A percentile compares a stretch with the other conserved stretches of the same genome.
phyloP scores from a whole-genome alignment of 2,113 vertebrate genomes.

The Pungitius pungitius region DNA sequence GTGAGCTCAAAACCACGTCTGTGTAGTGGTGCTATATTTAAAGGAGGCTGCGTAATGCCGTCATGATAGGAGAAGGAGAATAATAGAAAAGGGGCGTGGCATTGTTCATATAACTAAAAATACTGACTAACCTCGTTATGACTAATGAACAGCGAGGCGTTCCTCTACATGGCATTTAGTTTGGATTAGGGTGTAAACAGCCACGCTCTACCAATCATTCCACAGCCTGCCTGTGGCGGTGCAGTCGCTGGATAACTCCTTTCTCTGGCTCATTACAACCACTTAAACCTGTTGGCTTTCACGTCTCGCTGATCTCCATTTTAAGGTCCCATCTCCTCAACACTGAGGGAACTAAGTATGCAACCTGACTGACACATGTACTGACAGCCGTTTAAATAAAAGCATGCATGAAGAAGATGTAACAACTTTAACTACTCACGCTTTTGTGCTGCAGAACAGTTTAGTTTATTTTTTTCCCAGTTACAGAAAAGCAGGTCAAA shows the following conservation, averaged over 20 bases:
- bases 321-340: background rate
- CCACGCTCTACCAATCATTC: conserved; percentile 28
- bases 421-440: background rate
- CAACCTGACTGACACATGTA: background rate
- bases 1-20: background rate
- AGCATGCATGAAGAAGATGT: background rate
- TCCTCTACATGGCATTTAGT: conserved; percentile 21
- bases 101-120: background rate
- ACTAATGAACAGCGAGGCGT: conserved; percentile 37
- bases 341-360: background rate
- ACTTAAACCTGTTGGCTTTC: too few species aligned
- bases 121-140: background rate
- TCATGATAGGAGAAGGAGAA: background rate
- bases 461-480: background rate
- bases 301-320: background rate
- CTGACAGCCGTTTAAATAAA: background rate
- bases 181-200: conserved; percentile 42
- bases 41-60: background rate
- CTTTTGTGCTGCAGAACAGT: background rate
- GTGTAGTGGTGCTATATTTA: background rate
- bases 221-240: background rate
- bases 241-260: conserved; percentile 4
- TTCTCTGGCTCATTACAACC: background rate
- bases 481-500: background rate
- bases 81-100: background rate